A percentile compares a stretch with the other conserved stretches of the same genome.
Evolutionary conservation across 2,797 vertebrate species (phyloP).

Genomic region (Coranthus polyacanthus): DNA sequence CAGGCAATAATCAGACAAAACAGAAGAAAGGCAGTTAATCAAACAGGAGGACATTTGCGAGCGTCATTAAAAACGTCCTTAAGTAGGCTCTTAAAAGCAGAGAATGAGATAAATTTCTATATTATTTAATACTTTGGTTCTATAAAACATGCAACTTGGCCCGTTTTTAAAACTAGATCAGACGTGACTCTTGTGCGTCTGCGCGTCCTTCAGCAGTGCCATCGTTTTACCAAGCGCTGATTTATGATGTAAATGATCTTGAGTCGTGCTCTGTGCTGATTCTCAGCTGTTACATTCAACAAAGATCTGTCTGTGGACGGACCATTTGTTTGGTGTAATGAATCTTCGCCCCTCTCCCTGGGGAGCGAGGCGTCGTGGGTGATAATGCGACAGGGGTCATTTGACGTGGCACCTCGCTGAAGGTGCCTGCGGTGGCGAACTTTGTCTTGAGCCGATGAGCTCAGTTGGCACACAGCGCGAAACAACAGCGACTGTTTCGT

Average conservation of each 20-base stretch:
- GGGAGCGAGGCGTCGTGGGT: conserved; percentile 49
- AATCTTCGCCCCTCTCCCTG: conserved; percentile 28
- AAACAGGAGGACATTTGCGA: too few species aligned
- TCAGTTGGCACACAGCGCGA: conserved; percentile 48
- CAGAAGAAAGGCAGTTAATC: too few species aligned
- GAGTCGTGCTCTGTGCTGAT: conserved; percentile 20
- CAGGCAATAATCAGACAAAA: too few species aligned
- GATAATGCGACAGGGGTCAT: conserved; percentile 64
- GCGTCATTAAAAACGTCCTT: too few species aligned
- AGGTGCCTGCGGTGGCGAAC: conserved; percentile 3
- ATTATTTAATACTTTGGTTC: not conserved
- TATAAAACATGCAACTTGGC: not conserved
- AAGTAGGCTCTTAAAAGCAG: too few species aligned
- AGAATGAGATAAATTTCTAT: too few species aligned
- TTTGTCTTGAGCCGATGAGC: conserved; percentile 37
- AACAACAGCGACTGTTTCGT: conserved; percentile 36
- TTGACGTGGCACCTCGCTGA: conserved; percentile 28
- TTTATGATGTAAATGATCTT: conserved; percentile 35
- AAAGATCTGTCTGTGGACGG: conserved; percentile 37
- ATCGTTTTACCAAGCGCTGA: not conserved
- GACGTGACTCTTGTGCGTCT: not conserved
- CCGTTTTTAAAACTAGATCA: not conserved
- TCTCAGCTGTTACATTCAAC: conserved; percentile 53
- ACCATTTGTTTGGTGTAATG: conserved; percentile 57
- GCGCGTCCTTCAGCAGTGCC: not conserved